Conservation (phyloP, 2,113 vertebrate genomes). For the Eublepharis macularius region DNA sequence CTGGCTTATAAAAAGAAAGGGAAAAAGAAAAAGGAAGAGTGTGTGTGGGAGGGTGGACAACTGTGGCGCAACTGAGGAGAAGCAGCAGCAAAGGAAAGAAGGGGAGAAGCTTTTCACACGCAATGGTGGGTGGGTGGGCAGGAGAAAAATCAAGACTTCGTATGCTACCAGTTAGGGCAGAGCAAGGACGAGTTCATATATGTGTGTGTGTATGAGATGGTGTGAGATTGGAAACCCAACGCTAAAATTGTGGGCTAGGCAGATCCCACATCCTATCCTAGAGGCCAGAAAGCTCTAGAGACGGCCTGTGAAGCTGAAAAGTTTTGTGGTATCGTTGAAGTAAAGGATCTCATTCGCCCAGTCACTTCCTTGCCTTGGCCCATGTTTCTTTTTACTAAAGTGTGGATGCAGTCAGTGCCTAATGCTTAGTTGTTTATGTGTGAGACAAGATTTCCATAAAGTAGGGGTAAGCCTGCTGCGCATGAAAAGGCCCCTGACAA, state of each 20-base stretch:
- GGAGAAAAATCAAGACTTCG: neutral
- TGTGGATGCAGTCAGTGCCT: neutral
- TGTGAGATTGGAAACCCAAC: neutral
- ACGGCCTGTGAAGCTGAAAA: neutral
- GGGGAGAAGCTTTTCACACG: neutral
- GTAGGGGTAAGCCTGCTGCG: neutral
- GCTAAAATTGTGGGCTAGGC: neutral
- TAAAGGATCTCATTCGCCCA: neutral
- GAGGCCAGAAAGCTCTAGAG: neutral
- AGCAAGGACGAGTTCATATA: neutral
- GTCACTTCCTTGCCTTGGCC: neutral
- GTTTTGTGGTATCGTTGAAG: neutral
- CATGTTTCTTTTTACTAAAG: neutral
- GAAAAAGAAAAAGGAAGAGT: too few relatives aligned
- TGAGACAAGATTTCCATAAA: neutral
- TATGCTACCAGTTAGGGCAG: neutral
- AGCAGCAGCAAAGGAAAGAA: neutral
- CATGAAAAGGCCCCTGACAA: neutral
- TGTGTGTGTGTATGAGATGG: neutral
- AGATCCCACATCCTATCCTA: neutral
- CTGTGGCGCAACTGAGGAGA: neutral
- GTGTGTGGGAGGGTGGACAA: too few relatives aligned
- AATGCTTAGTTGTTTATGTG: neutral
- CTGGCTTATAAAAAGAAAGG: neutral
- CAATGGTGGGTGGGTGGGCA: too few relatives aligned